phyloP scores from a whole-genome alignment of 2,113 vertebrate species.

The Phrynosoma blainvillii region DNA sequence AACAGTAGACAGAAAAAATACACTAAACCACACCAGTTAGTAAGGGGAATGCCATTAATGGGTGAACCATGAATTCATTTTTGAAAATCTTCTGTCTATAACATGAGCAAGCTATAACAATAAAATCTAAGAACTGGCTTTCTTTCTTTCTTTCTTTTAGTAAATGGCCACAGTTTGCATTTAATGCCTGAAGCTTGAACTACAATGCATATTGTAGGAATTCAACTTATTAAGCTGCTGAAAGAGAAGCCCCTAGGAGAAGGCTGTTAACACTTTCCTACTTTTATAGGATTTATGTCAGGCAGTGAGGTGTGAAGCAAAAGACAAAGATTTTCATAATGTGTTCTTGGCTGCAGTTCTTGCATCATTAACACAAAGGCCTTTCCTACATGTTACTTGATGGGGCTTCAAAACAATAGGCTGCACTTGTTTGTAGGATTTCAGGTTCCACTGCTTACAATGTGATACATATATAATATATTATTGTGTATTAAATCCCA shows the following conservation, averaged over 20 bases:
- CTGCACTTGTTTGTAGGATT: neutral
- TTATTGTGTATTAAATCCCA: too few relatives aligned
- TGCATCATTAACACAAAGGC: neutral
- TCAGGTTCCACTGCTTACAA: too few relatives aligned
- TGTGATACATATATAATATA: too few relatives aligned
- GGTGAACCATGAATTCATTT: neutral
- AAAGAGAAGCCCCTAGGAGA: too few relatives aligned
- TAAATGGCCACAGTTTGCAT: too few relatives aligned
- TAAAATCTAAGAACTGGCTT: too few relatives aligned
- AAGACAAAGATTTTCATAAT: neutral
- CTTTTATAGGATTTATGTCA: neutral
- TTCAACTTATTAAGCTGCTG: neutral
- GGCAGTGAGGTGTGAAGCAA: neutral
- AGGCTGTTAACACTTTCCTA: neutral
- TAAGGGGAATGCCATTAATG: neutral
- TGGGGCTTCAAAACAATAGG: neutral
- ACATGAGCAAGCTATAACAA: neutral
- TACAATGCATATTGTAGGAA: neutral
- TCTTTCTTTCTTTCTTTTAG: too few relatives aligned
- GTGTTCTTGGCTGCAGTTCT: neutral
- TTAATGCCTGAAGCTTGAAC: neutral
- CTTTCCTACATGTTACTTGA: neutral
- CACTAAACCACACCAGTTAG: neutral
- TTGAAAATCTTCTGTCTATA: neutral
- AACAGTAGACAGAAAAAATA: neutral